phyloP scores from a whole-genome alignment of 2,113 vertebrate species.

The Esox niger region DNA sequence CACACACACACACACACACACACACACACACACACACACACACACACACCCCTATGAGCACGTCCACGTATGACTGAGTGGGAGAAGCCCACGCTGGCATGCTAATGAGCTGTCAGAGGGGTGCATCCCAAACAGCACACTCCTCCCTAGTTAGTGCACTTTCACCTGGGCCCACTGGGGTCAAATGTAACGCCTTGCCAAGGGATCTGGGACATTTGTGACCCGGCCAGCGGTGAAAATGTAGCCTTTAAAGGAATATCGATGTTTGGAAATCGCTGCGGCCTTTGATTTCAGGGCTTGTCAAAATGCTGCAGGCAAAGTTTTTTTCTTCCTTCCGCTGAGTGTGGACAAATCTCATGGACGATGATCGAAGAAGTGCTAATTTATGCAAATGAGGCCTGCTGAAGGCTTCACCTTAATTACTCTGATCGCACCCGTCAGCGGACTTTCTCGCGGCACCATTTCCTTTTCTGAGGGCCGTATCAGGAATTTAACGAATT shows the following conservation, averaged over 20 bases:
- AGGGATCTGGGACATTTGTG: no score
- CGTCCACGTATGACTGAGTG: slow-evolving; percentile 24
- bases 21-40: no score
- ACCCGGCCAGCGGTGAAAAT: slow-evolving; percentile 1
- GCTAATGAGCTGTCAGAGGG: slow-evolving; percentile 49
- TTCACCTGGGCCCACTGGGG: no score
- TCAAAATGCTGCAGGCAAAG: slow-evolving; percentile 55
- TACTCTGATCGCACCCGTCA: slow-evolving; percentile 62
- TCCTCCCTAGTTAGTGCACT: no score
- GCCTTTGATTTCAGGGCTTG: slow-evolving; percentile 59
- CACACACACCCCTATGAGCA: slow-evolving; percentile 27
- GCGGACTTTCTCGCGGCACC: slow-evolving; percentile 49
- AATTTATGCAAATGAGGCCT: slow-evolving; percentile 73
- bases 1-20: no score
- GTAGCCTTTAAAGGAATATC: slow-evolving; percentile 58
- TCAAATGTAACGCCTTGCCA: no score
- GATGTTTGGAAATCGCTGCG: slow-evolving; percentile 44
- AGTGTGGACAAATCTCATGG: slow-evolving; percentile 50
- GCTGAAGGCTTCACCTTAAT: slow-evolving; percentile 68
- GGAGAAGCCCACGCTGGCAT: slow-evolving; percentile 45
- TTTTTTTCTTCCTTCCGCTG: slow-evolving; percentile 49
- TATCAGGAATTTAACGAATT: no score
- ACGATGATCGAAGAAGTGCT: slow-evolving; percentile 66
- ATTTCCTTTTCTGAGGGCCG: background rate
- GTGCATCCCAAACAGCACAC: background rate